phyloP scores from a whole-genome alignment of 2,113 vertebrate genomes.

The Cavia aperea region DNA sequence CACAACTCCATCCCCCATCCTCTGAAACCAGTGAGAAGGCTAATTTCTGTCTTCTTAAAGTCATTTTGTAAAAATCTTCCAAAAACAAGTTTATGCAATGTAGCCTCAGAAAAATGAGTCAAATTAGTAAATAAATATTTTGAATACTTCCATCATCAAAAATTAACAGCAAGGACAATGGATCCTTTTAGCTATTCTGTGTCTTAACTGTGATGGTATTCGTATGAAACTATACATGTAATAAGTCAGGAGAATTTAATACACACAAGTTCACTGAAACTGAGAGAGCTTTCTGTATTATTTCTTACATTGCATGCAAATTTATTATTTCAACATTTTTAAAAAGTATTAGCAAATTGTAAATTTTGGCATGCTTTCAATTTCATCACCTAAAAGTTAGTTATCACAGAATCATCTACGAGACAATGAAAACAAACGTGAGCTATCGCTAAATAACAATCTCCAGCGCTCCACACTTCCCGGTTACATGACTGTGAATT shows the following conservation, averaged over 20 bases:
- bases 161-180: background rate
- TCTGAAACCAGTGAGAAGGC: background rate
- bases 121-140: conserved; percentile 4
- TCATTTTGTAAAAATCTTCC: conserved; percentile 2
- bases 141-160: background rate
- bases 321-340: background rate
- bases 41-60: conserved; percentile 23
- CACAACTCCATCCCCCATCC: background rate
- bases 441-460: background rate
- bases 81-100: background rate
- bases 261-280: background rate
- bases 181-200: background rate
- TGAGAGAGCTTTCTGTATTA: background rate
- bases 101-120: conserved; percentile 25
- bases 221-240: background rate
- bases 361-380: background rate
- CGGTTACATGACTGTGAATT: background rate
- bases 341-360: background rate
- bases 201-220: background rate
- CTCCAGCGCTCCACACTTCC: background rate
- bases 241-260: background rate
- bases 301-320: background rate
- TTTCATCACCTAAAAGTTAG: background rate
- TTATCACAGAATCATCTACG: background rate
- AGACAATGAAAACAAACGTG: background rate